Base-by-base conservation (phyloP, 2,888 invertebrate species). In the Brassicogethes aeneus region DNA sequence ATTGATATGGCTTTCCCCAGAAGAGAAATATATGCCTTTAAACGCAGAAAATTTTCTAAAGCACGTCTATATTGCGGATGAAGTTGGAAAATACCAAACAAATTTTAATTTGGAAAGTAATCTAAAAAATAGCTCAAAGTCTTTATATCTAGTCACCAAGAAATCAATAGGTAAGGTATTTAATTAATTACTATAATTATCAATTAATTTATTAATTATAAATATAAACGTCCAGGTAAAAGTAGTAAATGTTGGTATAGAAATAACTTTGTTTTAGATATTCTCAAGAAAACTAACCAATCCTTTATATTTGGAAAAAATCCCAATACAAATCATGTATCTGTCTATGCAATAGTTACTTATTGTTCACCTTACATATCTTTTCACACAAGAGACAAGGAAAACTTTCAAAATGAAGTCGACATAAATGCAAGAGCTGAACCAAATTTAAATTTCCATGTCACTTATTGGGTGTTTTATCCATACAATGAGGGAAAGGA, bases 401-500 rank as follows among this genome's bases (percentile, higher is more conserved):
- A 40, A 31, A 46, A 34, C 36, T 29, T 46, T 36, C 32, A 34
- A 39, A 46, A 40, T 17, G 45, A 46, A 31, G 47, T 43, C 34
- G 43, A 45, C 36, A 41, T 42, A 34, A 44, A 43, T 37, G 36
- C 35, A 3, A 47, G 45, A 15, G 38, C 16, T 10, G 41, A 48
- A 15, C 36, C 39, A 32, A 44, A 42, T 14, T 40, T 47, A 2
- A 46, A 47, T 50, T 79, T 80, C 62, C 76, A 79, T 59, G 77
- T 81, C 32, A 79, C 78, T 45, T 82, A 79, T 65, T 81, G 81
- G 81, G 73, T 78, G 65, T 82, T 81, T 61, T 81, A 77, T 64
- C 81, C 82, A 2, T 82, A 76, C 59, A 81, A 79, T 60, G 74
- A 79, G 62, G 76, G 75, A 50, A 76, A 77, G 59, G 67, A 71